Evolutionary conservation across 2,888 invertebrate genomes (phyloP).

Genomic region (Eupithecia exiguata): DNA sequence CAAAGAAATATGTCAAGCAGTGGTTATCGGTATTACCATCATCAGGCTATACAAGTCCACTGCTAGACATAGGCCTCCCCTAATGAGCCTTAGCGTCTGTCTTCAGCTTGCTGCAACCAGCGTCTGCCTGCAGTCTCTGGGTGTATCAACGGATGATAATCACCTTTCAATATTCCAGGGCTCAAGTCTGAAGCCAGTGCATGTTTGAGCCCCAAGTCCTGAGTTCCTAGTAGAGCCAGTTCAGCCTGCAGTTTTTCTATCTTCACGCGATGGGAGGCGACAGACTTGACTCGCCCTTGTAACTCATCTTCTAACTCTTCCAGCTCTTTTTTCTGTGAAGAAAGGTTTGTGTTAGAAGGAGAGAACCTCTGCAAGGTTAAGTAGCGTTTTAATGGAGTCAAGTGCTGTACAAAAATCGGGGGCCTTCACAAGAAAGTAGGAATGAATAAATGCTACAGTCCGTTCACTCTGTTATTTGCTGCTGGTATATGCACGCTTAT

Average conservation of each 20-base stretch:
- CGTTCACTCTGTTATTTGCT: too few relatives aligned
- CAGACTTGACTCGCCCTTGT: conserved; percentile 84
- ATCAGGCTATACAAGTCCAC: too few relatives aligned
- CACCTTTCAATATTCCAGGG: conserved; percentile 56
- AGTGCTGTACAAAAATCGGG: too few relatives aligned
- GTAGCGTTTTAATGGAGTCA: too few relatives aligned
- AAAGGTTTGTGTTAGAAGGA: neutral
- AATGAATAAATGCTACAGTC: too few relatives aligned
- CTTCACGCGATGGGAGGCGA: conserved; percentile 85
- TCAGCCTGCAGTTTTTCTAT: conserved; percentile 88
- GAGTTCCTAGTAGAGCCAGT: conserved; percentile 86
- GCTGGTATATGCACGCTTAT: too few relatives aligned
- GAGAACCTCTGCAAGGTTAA: too few relatives aligned
- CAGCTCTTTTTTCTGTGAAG: conserved; percentile 87
- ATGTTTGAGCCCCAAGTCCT: conserved; percentile 81
- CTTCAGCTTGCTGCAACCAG: too few relatives aligned
- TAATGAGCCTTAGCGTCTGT: too few relatives aligned
- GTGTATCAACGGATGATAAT: neutral
- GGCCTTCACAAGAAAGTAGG: too few relatives aligned
- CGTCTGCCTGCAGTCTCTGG: neutral
- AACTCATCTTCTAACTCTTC: conserved; percentile 88
- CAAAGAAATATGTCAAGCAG: neutral
- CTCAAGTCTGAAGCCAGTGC: conserved; percentile 67
- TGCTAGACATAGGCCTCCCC: too few relatives aligned
- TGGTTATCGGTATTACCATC: neutral